Evolutionary conservation across 2,797 vertebrate genomes (phyloP), one percentile per base, ranked within the genome.

Genomic region (Lerista edwardsae): DNA sequence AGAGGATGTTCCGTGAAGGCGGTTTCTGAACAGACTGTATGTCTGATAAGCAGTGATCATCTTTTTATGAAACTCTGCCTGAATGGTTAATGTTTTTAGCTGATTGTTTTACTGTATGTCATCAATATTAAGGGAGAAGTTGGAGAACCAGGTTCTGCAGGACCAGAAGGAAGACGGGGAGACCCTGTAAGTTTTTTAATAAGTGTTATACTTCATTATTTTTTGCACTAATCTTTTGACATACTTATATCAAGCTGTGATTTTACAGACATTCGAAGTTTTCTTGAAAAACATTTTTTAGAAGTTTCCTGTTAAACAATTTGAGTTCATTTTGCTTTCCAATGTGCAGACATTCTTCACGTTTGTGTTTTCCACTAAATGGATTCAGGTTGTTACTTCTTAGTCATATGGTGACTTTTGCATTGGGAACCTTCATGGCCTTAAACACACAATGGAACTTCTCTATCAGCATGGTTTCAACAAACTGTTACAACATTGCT

Each of bases 121-220:
- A 83, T 93, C 34, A 25, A 89, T 92, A 77, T 81, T 87, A 93
- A 99, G 98, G 98, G 98, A 92, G 98, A 98, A 94, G 91, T 85
- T 4, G 98, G 98, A 80, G 92, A 91, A 19, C 95, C 93, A 86
- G 98, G 98, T 57, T 93, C 96, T 90, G 96, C 97, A 82, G 98
- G 98, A 65, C 88, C 89, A 83, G 98, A 99, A 89, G 98, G 98
- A 94, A 95, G 93, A 57, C 86, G 92, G 64, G 98, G 98, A 90
- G 97, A 97, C 86, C 97, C 97, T 12, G 98, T 99, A 93, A 98
- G 77, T 57, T 87, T 83, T 47, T 36, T 15, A 31, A 31, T 11
- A 27, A 44, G 23, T 25, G 39, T 71, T 74, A 72, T 31, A 17
- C 10, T 15, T 57, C 9, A 4, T 29, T 21, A 7, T 10, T 7